Base-by-base conservation (phyloP, 2,113 vertebrate species). In the Crotalus horridus region DNA sequence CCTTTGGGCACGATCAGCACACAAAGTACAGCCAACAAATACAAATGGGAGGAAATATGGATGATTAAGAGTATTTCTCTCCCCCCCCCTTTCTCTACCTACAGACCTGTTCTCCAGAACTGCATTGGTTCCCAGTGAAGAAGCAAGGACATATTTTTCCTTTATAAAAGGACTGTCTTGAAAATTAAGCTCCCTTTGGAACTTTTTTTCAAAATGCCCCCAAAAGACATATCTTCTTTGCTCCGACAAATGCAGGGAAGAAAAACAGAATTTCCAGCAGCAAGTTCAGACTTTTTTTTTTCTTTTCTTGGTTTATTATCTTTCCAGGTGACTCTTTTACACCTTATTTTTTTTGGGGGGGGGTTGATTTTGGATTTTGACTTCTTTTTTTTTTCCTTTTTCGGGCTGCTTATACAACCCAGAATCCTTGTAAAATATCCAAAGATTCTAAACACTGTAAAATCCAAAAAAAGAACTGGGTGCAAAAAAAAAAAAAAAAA, bases 401-500 rank as follows among this genome's bases (percentile, higher is more conserved):
- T 39, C 15, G 94, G 95, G 96, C 96, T 96, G 69, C 26, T 64
- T 64, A 13, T 20, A 96, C 90, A 0, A 6, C 97, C 96, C 95
- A 96, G 97, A 97, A 95, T 95, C 93, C 92, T 97, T 97, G 97
- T 97, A 96, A 98, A 97, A 96, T 97, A 98, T 97, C 99, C 99
- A 99, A 99, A 99, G 99, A 99, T 98, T 97, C 97, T 95, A 96
- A 98, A 97, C 98, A 98, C 98, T 98, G 97, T 98, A 98, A 97
- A 97, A 97, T 97, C 96, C 95, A 97, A 51, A 98, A 98, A 95
- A 97, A 95, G 97, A 97, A 98, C 98, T 98, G 99, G 98, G 98
- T 98, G 96, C 96, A 97, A 96, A 96, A 95, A 96, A 96, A 26
- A 24, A 59, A 59, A 97, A 96, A 96, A 95, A 96, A 96, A 26